Evolutionary conservation across 2,888 invertebrate genomes (phyloP).

Genomic region (Apamea sordens): DNA sequence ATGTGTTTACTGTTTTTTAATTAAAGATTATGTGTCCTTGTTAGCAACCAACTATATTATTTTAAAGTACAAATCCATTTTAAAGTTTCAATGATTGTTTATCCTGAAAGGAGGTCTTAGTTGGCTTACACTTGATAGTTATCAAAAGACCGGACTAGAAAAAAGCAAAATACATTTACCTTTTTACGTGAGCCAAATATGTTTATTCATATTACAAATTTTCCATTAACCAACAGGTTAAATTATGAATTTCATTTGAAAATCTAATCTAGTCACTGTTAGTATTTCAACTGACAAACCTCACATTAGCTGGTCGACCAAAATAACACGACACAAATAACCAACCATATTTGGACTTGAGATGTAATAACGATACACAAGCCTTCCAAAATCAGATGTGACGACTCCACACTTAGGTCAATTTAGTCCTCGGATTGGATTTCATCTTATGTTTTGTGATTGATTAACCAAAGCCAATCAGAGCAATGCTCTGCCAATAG

Average conservation of each 20-base stretch:
- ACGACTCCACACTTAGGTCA: neutral
- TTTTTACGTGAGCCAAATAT: neutral
- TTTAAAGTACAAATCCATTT: no score
- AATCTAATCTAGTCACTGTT: neutral
- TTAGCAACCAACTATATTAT: no score
- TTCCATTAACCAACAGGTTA: neutral
- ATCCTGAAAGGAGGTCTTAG: neutral
- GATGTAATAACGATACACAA: neutral
- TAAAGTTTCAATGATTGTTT: conserved; percentile 2
- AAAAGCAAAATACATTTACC: neutral
- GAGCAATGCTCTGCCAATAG: neutral
- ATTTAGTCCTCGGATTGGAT: neutral
- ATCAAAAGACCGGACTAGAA: neutral
- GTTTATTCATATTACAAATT: neutral
- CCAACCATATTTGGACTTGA: neutral
- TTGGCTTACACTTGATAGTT: neutral
- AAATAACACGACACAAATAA: neutral
- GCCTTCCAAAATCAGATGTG: neutral
- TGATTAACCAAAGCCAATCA: conserved; percentile 1
- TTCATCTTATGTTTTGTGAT: neutral
- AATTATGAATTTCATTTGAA: neutral
- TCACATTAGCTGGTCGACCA: neutral
- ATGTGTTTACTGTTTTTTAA: no score
- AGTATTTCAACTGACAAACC: neutral
- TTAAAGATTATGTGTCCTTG: no score